Evolutionary conservation across 2,113 vertebrate species (phyloP), one percentile per base, ranked within the genome.

Genomic region (Xenopus borealis): DNA sequence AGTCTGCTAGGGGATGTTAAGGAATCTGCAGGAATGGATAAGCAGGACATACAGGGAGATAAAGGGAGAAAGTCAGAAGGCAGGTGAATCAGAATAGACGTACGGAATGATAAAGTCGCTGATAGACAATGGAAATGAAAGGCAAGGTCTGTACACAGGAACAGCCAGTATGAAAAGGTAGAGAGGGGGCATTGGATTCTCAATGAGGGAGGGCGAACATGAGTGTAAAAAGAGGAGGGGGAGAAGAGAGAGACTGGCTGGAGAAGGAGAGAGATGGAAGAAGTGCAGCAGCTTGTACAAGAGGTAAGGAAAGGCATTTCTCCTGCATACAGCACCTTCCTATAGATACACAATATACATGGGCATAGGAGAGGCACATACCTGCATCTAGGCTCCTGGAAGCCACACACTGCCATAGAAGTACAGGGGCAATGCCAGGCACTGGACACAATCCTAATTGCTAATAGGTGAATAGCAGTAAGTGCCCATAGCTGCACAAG

Each of bases 281-380:
- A 77, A 66, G 50, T 61, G 58, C 45, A 52, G 53, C 76, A 69
- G 20, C 71, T 47, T 19, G 30, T 47, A 30, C 33, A 63, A 30
- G 52, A 62, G 52, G 69, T 68, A 69, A 72, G 73, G 47, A 63
- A n/a, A 61, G 58, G 23, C 40, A 69, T 12, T 63, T 57, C 30
- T 70, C 61, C 40, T 59, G 19, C 23, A 18, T 17, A 45, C 71
- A 19, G 12, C 19, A 45, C 17, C 12, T 45, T 9, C 19, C 16
- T 52, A 57, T 50, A 17, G 3, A 50, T 16, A 50, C 47, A 12
- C 47, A 50, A 5, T 17, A 52, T 16, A 11, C 18, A 44, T 57
- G 17, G 7, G 46, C 62, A 73, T 52, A 13, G 18, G 18, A 58
- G 63, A 64, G 27, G 17, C 33, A 66, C 44, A 73, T 66, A 58